Evolutionary conservation across 2,113 vertebrate genomes (phyloP), one percentile per base, ranked within the genome.

Genomic region (Zosterops lateralis): DNA sequence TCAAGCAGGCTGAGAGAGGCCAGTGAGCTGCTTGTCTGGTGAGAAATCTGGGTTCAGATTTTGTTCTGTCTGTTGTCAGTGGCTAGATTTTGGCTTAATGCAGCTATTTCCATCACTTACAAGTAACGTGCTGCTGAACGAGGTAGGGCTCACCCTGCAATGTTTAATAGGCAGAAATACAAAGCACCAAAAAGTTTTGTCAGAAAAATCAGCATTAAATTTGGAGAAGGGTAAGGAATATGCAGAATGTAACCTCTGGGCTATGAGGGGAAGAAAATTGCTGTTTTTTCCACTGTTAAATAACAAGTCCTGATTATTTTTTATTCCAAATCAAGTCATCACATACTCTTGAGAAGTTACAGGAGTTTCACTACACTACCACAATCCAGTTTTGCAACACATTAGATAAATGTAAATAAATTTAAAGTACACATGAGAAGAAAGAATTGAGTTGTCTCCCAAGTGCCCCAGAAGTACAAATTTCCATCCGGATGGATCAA

Each of bases 61-160:
- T 84, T 92, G 75, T 76, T 97, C 74, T 92, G 62, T 73, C 94
- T 76, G 36, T 53, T 80, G 73, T 51, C 90, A 78, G 32, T 76
- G 79, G 42, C 72, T 79, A 65, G 44, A 85, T 92, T 93, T 92
- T 3, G 2, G 44, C 31, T 85, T 76, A 85, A 92, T 76, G 42
- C 14, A 77, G 25, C 34, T 57, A 91, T 79, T 86, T 95, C 60
- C 3, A 5, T 65, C 64, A 81, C 61, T 90, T 90, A 71, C 22
- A 80, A 56, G 80, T 60, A 70, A 84, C 3, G 2, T 76, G 82
- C 22, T 92, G 32, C 66, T 84, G 60, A 92, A 56, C 7, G 5
- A 89, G 60, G 56, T 71, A 13, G 3, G 9, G 17, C n/a, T 96
- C 19, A n/a, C 47, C 32, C 54, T 64, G 22, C 1, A 1, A 2